These are phyloP conservation scores for Pungitius pungitius DNA, from an alignment of 2,113 vertebrate genomes.

Conservation along the genomic window DNA sequence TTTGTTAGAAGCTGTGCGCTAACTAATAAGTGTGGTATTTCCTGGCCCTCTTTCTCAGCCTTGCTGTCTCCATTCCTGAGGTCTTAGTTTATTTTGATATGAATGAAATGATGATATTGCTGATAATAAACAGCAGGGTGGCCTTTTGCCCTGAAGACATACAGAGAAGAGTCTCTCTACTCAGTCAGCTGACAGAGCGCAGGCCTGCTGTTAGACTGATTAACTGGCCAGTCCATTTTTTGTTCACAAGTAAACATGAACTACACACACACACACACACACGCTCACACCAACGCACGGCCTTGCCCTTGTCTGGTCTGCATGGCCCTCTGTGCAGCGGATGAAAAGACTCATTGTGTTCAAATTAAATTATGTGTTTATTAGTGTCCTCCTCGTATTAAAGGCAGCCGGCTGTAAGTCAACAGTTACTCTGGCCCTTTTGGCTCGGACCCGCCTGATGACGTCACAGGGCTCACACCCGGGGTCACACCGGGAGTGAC, in stretches of 20 bases:
- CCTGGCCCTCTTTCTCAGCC: not conserved
- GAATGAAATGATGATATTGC: constrained; percentile 31
- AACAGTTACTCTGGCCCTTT: constrained; percentile 60
- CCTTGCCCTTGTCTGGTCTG: constrained; percentile 30
- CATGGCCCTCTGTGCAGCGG: constrained; percentile 17
- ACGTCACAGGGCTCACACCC: constrained; percentile 35
- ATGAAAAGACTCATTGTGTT: constrained; percentile 72
- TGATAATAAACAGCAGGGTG: constrained; percentile 24
- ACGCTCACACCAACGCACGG: constrained; percentile 6
- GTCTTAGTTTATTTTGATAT: not conserved
- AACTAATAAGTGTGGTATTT: not conserved
- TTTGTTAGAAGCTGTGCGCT: too few relatives aligned
- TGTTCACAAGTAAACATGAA: constrained; percentile 29
- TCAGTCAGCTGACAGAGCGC: constrained; percentile 73
- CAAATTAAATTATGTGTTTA: constrained; percentile 66
- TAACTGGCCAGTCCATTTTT: constrained; percentile 43
- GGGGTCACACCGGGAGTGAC: constrained; percentile 9
- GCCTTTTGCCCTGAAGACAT: constrained; percentile 37
- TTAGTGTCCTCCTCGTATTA: constrained; percentile 58
- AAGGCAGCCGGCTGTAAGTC: constrained; percentile 59
- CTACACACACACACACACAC: constrained; percentile 24
- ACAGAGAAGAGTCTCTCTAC: constrained; percentile 48
- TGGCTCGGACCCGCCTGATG: constrained; percentile 39
- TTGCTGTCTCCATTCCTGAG: constrained; percentile 16
- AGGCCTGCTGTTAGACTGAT: constrained; percentile 67